Evolutionary conservation across 2,888 invertebrate species (phyloP), one percentile per base, ranked within the genome.

Genomic region (Marasmarcha lunaedactyla): DNA sequence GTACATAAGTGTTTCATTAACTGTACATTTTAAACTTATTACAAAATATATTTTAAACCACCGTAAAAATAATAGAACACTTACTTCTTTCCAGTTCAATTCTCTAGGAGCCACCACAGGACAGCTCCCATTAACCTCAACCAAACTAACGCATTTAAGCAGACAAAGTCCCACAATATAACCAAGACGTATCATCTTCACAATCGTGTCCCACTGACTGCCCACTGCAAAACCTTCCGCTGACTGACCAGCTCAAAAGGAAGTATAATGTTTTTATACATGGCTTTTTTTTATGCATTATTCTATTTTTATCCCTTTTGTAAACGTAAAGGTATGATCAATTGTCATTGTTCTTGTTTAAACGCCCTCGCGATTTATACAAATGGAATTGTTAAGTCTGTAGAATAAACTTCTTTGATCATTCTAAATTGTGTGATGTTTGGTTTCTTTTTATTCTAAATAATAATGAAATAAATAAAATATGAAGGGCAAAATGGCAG

Each of bases 41-140:
- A n/a, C n/a, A n/a, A n/a, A n/a, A n/a, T n/a, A n/a, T n/a, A n/a
- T n/a, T n/a, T n/a, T n/a, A n/a, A n/a, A n/a, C n/a, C n/a, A n/a
- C n/a, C n/a, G n/a, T n/a, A n/a, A n/a, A n/a, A n/a, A n/a, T n/a
- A n/a, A n/a, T n/a, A n/a, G n/a, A n/a, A n/a, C 7, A 60, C 74
- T 69, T 47, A 81, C 81, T 47, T 70, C 76, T 49, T 77, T 79
- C 61, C 77, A 71, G 56, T 81, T 76, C 46, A 81, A 47, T 44
- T 78, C 71, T 36, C 64, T 60, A 0, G 79, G 63, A 1, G 50
- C 60, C 2, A 77, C 64, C 4, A 49, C 47, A 3, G 78, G 78
- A 44, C 81, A 81, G 14, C 56, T 66, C 14, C 54, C 51, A 57
- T 79, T 74, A 45, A 63, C 64, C 15, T 59, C 50, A 1, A 65